Base-by-base conservation (phyloP, 2,113 vertebrate genomes). In the Spheniscus mendiculus region DNA sequence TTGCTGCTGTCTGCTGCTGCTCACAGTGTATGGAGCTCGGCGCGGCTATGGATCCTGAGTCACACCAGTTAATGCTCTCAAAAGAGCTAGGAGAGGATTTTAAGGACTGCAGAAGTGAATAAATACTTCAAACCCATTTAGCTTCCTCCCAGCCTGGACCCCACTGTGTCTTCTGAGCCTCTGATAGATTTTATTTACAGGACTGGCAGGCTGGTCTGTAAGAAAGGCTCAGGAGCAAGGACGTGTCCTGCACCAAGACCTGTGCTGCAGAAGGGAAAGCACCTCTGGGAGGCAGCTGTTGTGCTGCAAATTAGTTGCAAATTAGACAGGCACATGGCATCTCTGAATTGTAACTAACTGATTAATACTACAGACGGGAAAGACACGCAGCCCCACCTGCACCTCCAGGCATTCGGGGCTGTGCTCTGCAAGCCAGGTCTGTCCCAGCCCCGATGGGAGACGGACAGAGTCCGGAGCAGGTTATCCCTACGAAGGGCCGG, bases 41-140 rank as follows among this genome's bases (percentile, higher is more conserved):
- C 1, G 7, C 0, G 1, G 59, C 47, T 9, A 1, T 3, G 42
- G 59, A 15, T 16, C 38, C 3, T 10, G 56, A 76, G 10, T 90
- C 86, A 69, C 47, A 8, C 18, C 36, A 3, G 29, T 4, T 11
- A 10, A 47, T 0, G 4, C 34, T 40, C 77, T 23, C 27, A 7
- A 6, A 45, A 86, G 45, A 50, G 52, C 65, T 3, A 11, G 23
- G 50, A 56, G 63, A 66, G 76, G 71, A n/a, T 86, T 72, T 56
- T 45, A 56, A 72, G 58, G 73, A 15, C 83, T 86, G 89, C 62
- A 84, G 89, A 44, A 87, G 52, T 26, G 87, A 70, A 86, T 52
- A 80, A 92, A 90, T 29, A 38, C 67, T 71, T 84, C 63, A 81
- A 42, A n/a, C 12, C 59, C 83, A 13, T 53, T 58, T 5, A 32